Evolutionary conservation across 2,113 vertebrate genomes (phyloP).

Genomic region (Odontophorus gujanensis): DNA sequence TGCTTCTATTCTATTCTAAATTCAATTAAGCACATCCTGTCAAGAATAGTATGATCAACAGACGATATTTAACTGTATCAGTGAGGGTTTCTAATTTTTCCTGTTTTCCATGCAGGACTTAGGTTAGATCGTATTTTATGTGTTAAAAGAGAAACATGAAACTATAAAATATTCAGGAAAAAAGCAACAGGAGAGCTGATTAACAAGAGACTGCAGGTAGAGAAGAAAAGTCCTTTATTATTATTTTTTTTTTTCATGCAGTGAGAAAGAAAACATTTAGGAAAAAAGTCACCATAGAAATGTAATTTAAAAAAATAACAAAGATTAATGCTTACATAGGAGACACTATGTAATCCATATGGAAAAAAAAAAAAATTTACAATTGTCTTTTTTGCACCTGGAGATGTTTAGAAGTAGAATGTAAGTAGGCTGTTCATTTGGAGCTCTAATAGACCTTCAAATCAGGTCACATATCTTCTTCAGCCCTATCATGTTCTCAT

Average conservation of each 20-base stretch:
- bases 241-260: background rate
- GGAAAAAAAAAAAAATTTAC: background rate
- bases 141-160: background rate
- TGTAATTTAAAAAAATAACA: background rate
- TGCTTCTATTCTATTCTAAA: background rate
- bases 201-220: background rate
- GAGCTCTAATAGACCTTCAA: background rate
- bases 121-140: background rate
- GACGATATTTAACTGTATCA: background rate
- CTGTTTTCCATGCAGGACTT: background rate
- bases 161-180: background rate
- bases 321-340: background rate
- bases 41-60: background rate
- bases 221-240: background rate
- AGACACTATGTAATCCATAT: background rate
- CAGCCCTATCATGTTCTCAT: background rate
- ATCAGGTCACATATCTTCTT: background rate
- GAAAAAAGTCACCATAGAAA: background rate
- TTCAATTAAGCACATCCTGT: background rate
- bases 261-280: background rate
- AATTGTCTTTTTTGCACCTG: background rate
- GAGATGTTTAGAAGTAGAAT: background rate
- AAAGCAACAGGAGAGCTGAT: background rate
- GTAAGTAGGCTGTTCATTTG: background rate
- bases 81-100: background rate